phyloP scores from a whole-genome alignment of 2,888 invertebrate species.

The Lasioglossum zephyrum region DNA sequence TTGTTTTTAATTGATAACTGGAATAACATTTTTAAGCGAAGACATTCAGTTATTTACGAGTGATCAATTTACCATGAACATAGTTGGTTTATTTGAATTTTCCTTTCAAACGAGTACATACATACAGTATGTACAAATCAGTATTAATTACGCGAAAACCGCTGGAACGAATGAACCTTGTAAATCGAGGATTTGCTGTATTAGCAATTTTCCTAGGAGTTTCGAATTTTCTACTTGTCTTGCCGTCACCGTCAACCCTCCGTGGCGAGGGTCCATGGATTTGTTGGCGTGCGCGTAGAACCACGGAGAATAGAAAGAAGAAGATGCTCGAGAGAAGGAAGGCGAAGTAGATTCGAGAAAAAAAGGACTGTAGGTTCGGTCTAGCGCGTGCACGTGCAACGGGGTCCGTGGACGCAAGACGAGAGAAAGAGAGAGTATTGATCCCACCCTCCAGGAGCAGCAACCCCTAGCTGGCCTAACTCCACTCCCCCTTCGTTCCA shows the following conservation, averaged over 20 bases:
- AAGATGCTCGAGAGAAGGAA: conserved; percentile 31
- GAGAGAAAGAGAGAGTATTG: conserved; percentile 83
- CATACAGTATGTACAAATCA: too few relatives aligned
- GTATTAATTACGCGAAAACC: too few relatives aligned
- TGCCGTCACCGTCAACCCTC: background rate
- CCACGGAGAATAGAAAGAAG: conserved; percentile 32
- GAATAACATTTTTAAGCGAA: too few relatives aligned
- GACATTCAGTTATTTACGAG: too few relatives aligned
- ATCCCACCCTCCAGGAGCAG: conserved; percentile 81
- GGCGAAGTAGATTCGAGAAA: conserved; percentile 46
- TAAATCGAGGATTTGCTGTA: too few relatives aligned
- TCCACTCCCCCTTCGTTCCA: conserved; percentile 85
- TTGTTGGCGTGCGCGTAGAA: conserved; percentile 40
- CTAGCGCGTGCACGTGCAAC: conserved; percentile 49
- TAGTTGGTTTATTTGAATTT: too few relatives aligned
- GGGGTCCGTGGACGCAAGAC: conserved; percentile 72
- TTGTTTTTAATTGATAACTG: too few relatives aligned
- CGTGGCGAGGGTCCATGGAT: background rate
- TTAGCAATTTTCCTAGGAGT: background rate
- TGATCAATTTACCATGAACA: too few relatives aligned
- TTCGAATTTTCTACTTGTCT: background rate
- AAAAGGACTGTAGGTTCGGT: conserved; percentile 36
- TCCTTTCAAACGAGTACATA: too few relatives aligned
- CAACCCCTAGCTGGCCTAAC: conserved; percentile 83
- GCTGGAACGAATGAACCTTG: too few relatives aligned